phyloP scores from a whole-genome alignment of 2,888 invertebrate species.

The Campopleginae sp. region DNA sequence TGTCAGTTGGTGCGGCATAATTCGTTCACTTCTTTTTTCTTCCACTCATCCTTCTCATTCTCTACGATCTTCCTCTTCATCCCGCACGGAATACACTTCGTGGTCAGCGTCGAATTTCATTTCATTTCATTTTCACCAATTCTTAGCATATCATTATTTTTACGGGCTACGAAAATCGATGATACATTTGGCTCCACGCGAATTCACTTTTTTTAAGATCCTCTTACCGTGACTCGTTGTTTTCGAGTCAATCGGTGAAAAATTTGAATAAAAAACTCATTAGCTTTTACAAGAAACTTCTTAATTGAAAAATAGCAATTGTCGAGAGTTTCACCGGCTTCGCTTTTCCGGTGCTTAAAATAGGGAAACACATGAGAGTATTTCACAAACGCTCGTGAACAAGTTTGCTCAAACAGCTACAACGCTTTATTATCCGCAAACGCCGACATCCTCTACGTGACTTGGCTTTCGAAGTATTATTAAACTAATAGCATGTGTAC shows the following conservation, averaged over 20 bases:
- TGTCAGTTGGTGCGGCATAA: slow-evolving; percentile 61
- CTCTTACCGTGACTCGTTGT: not conserved
- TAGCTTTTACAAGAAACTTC: not conserved
- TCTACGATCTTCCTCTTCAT: slow-evolving; percentile 19
- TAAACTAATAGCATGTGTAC: slow-evolving; percentile 68
- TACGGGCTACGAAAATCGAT: no score
- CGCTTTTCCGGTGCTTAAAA: not conserved
- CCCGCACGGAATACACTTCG: not conserved
- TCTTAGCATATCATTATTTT: not conserved
- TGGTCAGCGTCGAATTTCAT: slow-evolving; percentile 19
- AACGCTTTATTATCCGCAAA: slow-evolving; percentile 70
- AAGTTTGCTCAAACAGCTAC: slow-evolving; percentile 66
- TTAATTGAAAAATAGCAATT: slow-evolving; percentile 49
- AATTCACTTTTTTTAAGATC: no score
- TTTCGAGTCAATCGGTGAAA: not conserved
- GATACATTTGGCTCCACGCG: no score
- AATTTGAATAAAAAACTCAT: not conserved
- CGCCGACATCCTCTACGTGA: slow-evolving; percentile 71
- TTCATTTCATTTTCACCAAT: slow-evolving; percentile 14
- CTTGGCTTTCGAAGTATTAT: slow-evolving; percentile 75
- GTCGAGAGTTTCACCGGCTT: slow-evolving; percentile 10
- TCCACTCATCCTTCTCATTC: not conserved
- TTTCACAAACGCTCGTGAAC: slow-evolving; percentile 71
- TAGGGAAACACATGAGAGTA: slow-evolving; percentile 25
- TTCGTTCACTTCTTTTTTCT: slow-evolving; percentile 30